Evolutionary conservation across 1,140 invertebrate species (phyloP), one percentile per base, ranked within the genome.

Genomic region (Drosophila sechellia): DNA sequence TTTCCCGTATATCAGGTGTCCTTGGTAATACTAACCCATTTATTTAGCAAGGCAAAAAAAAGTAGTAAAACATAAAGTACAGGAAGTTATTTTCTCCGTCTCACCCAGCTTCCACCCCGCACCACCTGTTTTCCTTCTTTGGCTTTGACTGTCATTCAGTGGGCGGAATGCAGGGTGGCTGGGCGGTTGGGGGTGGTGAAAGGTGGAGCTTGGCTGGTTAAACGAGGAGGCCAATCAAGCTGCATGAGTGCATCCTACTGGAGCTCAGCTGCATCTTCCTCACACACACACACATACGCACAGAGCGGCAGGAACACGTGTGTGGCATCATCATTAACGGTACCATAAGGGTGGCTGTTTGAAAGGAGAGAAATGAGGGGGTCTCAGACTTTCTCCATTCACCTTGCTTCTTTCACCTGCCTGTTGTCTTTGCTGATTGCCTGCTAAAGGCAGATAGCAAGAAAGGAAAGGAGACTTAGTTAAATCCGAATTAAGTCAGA

Each of bases 221-320:
- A 68, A 43, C 60, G 60, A 52, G 81, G 76, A 43, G 83, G 81
- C 74, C 81, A 86, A 86, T 86, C 83, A 86, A 86, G 78, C 81
- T 86, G 81, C 81, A 86, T 86, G 83, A 87, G 78, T 87, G 81
- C 81, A 71, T 81, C 25, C 48, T 59, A 63, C 68, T 72, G 59
- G 49, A 59, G 42, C 45, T 46, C 46, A 59, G 45, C 53, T 72
- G 39, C 73, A 45, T 61, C 42, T 60, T 53, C 17, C 49, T 25
- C 55, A 20, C 59, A 53, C 31, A 55, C 31, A 55, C n/a, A 54
- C 13, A 45, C 31, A 45, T 17, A 39, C 25, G 4, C 17, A 20
- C 42, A 34, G n/a, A 34, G 40, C 13, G 15, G 35, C 17, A 12
- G 63, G 39, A 55, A 70, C 64, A 70, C 59, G 60, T 65, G 58